phyloP scores from a whole-genome alignment of 2,888 invertebrate genomes.

The Drepana falcataria region DNA sequence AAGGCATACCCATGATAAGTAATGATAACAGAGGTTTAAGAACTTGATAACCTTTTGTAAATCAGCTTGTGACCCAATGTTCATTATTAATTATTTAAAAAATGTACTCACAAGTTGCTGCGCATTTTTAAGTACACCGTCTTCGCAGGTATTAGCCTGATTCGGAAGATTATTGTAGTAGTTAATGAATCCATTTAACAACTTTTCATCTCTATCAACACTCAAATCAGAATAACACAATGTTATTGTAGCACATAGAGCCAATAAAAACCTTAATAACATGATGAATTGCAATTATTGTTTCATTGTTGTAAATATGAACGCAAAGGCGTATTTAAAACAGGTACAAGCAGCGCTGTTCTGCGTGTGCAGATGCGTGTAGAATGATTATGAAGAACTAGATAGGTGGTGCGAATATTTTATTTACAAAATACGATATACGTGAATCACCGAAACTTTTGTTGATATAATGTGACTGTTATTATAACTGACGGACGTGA shows the following conservation, averaged over 20 bases:
- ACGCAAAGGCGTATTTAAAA: conserved; percentile 7
- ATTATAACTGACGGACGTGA: too few relatives aligned
- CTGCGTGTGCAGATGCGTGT: background rate
- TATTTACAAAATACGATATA: too few relatives aligned
- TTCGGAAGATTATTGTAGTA: conserved; percentile 69
- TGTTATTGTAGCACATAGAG: conserved; percentile 32
- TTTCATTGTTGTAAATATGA: conserved; percentile 38
- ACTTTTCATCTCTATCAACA: conserved; percentile 38
- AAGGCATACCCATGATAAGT: conserved; percentile 3
- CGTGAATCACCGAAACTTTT: too few relatives aligned
- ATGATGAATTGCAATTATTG: conserved; percentile 35
- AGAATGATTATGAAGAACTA: background rate
- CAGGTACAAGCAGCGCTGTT: background rate
- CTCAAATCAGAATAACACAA: conserved; percentile 43
- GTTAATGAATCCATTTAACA: conserved; percentile 58
- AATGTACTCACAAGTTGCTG: conserved; percentile 61
- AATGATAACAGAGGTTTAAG: conserved; percentile 15
- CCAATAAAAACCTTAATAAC: conserved; percentile 29
- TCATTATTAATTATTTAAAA: conserved; percentile 1
- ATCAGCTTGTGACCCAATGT: background rate
- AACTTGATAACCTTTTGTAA: conserved; percentile 23
- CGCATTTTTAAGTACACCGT: conserved; percentile 59
- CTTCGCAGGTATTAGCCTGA: conserved; percentile 62
- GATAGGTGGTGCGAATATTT: too few relatives aligned
- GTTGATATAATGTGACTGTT: too few relatives aligned